These are phyloP conservation scores for Climacteris rufus DNA, from an alignment of 2,113 vertebrate genomes.

Conservation along the genomic window DNA sequence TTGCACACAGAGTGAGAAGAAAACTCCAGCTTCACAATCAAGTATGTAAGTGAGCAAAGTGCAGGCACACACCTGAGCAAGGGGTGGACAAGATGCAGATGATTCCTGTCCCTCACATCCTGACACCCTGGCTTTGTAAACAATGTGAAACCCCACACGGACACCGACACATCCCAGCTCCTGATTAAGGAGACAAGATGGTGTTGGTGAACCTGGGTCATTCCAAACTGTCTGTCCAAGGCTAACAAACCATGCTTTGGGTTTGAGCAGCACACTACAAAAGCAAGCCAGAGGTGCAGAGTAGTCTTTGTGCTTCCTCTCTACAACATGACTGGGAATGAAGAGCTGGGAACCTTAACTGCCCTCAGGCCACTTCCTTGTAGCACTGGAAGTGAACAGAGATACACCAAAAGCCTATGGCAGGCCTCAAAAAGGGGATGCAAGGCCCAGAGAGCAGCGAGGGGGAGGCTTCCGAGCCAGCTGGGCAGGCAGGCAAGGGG, in stretches of 20 bases:
- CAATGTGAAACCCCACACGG: fast-evolving
- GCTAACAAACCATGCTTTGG: background rate
- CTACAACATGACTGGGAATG: background rate
- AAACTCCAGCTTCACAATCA: background rate
- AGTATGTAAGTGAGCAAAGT: background rate
- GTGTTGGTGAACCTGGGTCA: background rate
- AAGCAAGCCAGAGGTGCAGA: background rate
- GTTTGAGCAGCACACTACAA: background rate
- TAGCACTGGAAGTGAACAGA: background rate
- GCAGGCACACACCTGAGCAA: background rate
- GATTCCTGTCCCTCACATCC: background rate
- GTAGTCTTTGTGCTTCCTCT: background rate
- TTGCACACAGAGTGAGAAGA: background rate
- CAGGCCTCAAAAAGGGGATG: background rate
- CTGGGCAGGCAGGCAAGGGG: background rate
- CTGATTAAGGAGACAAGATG: background rate
- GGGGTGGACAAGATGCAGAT: background rate
- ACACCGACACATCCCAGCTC: fast-evolving
- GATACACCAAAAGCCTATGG: background rate
- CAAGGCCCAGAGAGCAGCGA: fast-evolving
- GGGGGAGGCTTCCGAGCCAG: background rate
- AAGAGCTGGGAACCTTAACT: background rate
- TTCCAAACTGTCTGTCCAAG: background rate
- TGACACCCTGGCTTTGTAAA: background rate
- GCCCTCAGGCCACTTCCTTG: background rate